These are phyloP conservation scores for Drosophila meridionalis DNA, from an alignment of 2,888 invertebrate species.

Conservation along the genomic window DNA sequence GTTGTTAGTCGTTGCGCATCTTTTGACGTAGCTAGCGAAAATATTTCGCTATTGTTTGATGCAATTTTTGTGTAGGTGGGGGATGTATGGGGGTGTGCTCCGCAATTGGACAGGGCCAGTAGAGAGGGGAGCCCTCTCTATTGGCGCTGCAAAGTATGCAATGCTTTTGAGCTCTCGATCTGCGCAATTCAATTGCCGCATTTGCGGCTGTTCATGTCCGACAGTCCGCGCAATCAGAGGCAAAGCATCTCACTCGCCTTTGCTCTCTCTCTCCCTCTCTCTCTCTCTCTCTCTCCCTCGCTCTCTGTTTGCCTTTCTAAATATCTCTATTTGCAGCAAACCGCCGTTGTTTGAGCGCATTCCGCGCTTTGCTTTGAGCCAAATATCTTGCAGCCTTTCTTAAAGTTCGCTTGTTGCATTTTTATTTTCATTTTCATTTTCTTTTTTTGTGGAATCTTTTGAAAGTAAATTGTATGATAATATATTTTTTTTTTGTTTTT, in stretches of 20 bases:
- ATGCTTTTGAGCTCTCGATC: constrained; percentile 69
- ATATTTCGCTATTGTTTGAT: constrained; percentile 59
- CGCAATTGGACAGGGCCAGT: background rate
- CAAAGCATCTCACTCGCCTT: constrained; percentile 37
- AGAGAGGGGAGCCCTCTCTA: background rate
- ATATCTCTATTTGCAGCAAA: constrained; percentile 11
- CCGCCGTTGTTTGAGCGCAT: constrained; percentile 32
- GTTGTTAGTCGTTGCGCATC: constrained; percentile 41
- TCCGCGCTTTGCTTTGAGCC: constrained; percentile 24
- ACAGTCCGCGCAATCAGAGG: constrained; percentile 19
- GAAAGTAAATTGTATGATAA: background rate
- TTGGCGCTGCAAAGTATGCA: constrained; percentile 64
- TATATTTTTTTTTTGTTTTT: too few relatives aligned
- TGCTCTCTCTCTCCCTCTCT: background rate
- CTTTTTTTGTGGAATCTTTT: background rate
- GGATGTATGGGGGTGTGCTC: accelerated
- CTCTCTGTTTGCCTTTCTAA: background rate
- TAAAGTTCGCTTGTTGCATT: background rate
- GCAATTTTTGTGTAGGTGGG: constrained; percentile 18
- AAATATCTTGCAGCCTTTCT: background rate
- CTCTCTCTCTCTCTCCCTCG: background rate
- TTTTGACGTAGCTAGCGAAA: constrained; percentile 46
- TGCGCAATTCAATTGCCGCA: constrained; percentile 71
- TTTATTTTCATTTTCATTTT: background rate
- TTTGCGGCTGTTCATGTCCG: constrained; percentile 44